These are phyloP conservation scores for Ophonus ardosiacus DNA, from an alignment of 2,888 invertebrate genomes.

Conservation along the genomic window DNA sequence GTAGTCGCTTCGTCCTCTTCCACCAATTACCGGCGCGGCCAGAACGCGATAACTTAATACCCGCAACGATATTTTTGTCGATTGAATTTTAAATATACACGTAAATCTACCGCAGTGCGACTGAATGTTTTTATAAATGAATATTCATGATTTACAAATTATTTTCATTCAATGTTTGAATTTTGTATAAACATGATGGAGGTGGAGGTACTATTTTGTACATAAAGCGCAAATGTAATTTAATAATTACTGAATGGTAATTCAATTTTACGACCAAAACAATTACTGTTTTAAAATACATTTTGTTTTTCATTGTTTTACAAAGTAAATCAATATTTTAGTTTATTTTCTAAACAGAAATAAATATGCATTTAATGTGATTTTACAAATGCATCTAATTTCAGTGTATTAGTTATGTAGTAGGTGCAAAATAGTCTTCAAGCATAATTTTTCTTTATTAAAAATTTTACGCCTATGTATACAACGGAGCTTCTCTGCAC, in stretches of 20 bases:
- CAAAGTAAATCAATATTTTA: background rate
- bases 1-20: constrained; percentile 3
- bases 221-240: background rate
- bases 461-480: too few relatives aligned
- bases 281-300: background rate
- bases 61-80: background rate
- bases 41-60: background rate
- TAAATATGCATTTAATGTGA: background rate
- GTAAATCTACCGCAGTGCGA: background rate
- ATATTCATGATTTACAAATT: constrained; percentile 18
- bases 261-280: background rate
- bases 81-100: constrained; percentile 21
- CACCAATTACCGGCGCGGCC: constrained; percentile 6
- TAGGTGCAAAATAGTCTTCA: too few relatives aligned
- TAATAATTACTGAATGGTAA: background rate
- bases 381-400: background rate
- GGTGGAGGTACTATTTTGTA: background rate
- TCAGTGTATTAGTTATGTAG: too few relatives aligned
- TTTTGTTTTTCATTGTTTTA: background rate
- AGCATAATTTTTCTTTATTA: too few relatives aligned
- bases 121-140: background rate
- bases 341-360: background rate
- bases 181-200: background rate
- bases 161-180: background rate
- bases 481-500: too few relatives aligned